These are phyloP conservation scores for Drosophila formosana DNA, from an alignment of 2,888 invertebrate genomes.

Conservation along the genomic window DNA sequence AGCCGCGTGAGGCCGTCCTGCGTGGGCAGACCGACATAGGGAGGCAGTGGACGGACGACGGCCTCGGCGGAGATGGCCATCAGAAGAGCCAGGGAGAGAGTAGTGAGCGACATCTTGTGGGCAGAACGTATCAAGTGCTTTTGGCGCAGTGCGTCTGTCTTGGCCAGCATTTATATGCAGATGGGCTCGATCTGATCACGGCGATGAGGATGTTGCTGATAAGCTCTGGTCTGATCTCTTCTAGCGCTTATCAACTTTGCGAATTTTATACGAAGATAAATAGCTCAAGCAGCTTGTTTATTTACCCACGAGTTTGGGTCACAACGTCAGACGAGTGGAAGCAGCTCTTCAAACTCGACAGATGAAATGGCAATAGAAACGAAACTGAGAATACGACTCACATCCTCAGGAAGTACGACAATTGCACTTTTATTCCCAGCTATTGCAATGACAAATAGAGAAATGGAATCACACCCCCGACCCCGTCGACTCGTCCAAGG, in stretches of 20 bases:
- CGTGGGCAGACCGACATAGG: conserved; percentile 67
- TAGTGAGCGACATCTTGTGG: conserved; percentile 4
- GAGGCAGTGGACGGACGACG: conserved; percentile 59
- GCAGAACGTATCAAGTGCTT: conserved; percentile 43
- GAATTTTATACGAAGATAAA: conserved; percentile 43
- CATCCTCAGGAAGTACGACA: conserved; percentile 6
- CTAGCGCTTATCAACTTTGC: conserved; percentile 43
- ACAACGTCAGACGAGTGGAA: neutral
- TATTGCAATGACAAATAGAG: conserved; percentile 19
- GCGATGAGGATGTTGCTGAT: conserved; percentile 32
- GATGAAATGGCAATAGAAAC: neutral
- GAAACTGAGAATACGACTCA: neutral
- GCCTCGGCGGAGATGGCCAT: conserved; percentile 27
- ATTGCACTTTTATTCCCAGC: conserved; percentile 24
- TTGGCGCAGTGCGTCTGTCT: conserved; percentile 70
- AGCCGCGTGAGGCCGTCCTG: conserved; percentile 72
- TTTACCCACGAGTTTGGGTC: conserved; percentile 29
- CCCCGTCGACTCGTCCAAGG: neutral
- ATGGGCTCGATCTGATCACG: neutral
- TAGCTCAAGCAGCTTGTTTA: conserved; percentile 35
- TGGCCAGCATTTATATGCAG: conserved; percentile 61
- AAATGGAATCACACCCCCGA: neutral
- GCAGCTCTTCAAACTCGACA: neutral
- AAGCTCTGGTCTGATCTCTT: conserved; percentile 24
- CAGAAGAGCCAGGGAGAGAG: conserved; percentile 29